Base-by-base conservation (phyloP, 1,140 invertebrate species). In the Drosophila sulfurigaster region DNA sequence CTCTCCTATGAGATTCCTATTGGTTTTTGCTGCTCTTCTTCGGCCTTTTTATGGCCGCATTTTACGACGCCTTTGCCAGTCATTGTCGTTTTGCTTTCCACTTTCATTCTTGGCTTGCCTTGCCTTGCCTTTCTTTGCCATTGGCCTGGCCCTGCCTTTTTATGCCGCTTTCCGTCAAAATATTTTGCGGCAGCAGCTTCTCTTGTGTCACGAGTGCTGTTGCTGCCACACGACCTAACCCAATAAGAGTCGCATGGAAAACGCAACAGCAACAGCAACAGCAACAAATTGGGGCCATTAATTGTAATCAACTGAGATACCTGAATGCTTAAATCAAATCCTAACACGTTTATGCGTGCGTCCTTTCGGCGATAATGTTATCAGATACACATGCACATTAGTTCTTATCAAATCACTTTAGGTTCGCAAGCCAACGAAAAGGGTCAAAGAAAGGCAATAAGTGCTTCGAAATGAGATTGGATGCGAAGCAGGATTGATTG, bases 231-330 rank as follows among this genome's bases (percentile, higher is more conserved):
- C 38, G 38, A 41, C 38, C 38, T 11, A n/a, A 25, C 38, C 51
- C 20, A 57, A 35, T 57, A 63, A 64, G 7, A 49, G 13, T 65
- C 48, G 41, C 25, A 32, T 72, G 48, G 62, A 69, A 60, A 54
- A 57, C 54, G n/a, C 65, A 49, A 45, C 46, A 66, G 65, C 20
- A 25, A n/a, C 56, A 41, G 62, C 70, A 79, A 32, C 72, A 82
- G 67, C 69, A 89, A 89, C 79, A 88, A 85, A 89, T 83, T 89
- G 77, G 74, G 15, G 32, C 85, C 85, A 88, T 88, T 88, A 79
- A 88, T 89, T 81, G 81, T 88, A 89, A 88, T 88, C 85, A 90
- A 90, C 62, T 66, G 15, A 38, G 58, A 46, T 73, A 74, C 69
- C 65, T 77, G 64, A 35, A 68, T 48, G 16, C 52, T 32, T 13